Conservation (phyloP, 2,888 invertebrate genomes). For the Imbricaverruca yamaguchii region DNA sequence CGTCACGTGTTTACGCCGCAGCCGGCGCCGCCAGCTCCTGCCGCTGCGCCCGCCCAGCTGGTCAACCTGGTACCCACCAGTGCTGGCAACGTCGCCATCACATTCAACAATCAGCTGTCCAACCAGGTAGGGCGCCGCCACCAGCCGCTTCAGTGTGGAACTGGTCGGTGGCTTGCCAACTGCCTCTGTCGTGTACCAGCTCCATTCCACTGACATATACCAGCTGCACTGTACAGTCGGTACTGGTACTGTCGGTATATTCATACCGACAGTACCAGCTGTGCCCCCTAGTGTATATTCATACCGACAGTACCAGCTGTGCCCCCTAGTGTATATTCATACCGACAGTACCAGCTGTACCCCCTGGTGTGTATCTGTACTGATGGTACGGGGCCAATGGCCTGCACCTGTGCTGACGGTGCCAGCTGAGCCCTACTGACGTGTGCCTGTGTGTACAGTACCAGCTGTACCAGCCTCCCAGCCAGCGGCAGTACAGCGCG, state of each 20-base stretch:
- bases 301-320: too few species aligned
- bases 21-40: conserved; percentile 25
- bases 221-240: too few species aligned
- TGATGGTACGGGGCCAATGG: neutral
- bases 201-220: neutral
- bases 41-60: conserved; percentile 39
- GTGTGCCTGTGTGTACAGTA: conserved; percentile 36
- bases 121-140: conserved; percentile 52
- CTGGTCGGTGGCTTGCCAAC: neutral
- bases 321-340: too few species aligned
- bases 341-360: too few species aligned
- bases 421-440: too few species aligned
- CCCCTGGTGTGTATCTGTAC: too few species aligned
- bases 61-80: conserved; percentile 54
- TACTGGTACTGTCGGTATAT: too few species aligned
- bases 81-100: conserved; percentile 79
- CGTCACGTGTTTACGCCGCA: conserved; percentile 37
- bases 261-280: too few species aligned
- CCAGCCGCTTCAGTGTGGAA: neutral
- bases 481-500: conserved; percentile 30
- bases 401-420: conserved; percentile 27
- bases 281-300: too few species aligned
- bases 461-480: conserved; percentile 37
- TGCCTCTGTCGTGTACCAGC: neutral
- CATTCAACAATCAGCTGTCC: conserved; percentile 70